A percentile compares a stretch with the other conserved stretches of the same genome.
These are phyloP conservation scores for Salvator merianae DNA, from an alignment of 2,113 vertebrate genomes.

Conservation along the genomic window DNA sequence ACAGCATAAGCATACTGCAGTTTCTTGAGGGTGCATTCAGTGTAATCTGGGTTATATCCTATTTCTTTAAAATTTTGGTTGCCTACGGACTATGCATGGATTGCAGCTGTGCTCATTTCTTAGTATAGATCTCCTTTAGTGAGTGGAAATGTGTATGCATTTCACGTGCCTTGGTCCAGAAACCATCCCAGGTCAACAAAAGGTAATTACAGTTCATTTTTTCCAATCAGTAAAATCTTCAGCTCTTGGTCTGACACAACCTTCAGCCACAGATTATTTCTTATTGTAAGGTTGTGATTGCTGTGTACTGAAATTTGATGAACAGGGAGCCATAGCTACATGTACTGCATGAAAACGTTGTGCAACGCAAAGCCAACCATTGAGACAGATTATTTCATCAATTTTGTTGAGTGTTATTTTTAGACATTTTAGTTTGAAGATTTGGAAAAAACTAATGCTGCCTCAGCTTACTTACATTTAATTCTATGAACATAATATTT, in stretches of 20 bases:
- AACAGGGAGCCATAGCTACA: background rate
- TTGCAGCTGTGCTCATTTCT: no score
- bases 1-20: background rate
- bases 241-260: background rate
- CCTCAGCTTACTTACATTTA: no score
- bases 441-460: no score
- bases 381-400: background rate
- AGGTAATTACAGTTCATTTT: background rate
- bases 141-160: background rate
- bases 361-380: background rate
- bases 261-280: background rate
- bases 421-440: background rate
- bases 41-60: no score
- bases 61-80: no score
- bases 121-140: background rate
- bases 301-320: slow-evolving; percentile 40
- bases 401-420: slow-evolving; percentile 40
- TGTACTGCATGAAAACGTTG: background rate
- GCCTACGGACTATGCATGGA: no score
- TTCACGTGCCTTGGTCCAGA: background rate
- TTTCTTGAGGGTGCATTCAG: background rate
- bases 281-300: background rate
- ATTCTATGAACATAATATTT: no score
- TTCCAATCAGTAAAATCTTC: slow-evolving; percentile 2
- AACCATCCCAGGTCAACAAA: slow-evolving; percentile 1